Base-by-base conservation (phyloP, 2,888 invertebrate genomes). In the Sycophila texana region DNA sequence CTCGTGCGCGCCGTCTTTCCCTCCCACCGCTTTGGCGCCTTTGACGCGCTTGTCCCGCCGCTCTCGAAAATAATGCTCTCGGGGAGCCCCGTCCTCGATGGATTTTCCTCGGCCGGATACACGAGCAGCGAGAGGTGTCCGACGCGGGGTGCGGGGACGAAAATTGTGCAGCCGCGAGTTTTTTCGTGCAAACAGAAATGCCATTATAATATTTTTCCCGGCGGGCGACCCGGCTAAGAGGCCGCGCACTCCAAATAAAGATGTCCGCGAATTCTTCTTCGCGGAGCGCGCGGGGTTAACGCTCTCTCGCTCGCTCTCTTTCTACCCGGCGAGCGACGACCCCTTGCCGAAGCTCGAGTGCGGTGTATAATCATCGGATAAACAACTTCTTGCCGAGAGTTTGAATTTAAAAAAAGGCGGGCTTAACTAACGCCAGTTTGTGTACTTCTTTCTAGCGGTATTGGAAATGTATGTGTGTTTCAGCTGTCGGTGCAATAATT, bases 281-380 rank as follows among this genome's bases (percentile, higher is more conserved):
- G 51, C 70, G 0, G 22, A 47, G 65, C n/a, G 60, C 22, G 58
- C 12, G 77, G 73, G 77, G 77, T 77, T 77, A 77, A 77, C 30
- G 77, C 73, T 77, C 77, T 73, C 67, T 73, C 39, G 39, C 39
- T 39, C 39, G 39, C 39, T 39, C 39, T 39, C 39, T 39, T 39
- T 39, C 73, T 61, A 73, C 60, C 39, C 77, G 68, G 77, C 66
- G 77, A 73, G 63, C 77, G 73, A 78, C 77, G 77, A 78, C 77
- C 77, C 73, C 77, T 78, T 47, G 60, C 70, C 57, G n/a, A 65
- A 58, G 57, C 58, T 47, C 49, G 66, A 12, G 13, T 49, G 39
- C 47, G 49, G 2, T 14, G 47, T 12, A 14, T 39, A n/a, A 53
- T 53, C 14, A 53, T 53, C 53, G 53, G 53, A n/a, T n/a, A 53